A percentile compares a stretch with the other conserved stretches of the same genome.
These are phyloP conservation scores for Poeciliopsis prolifica DNA, from an alignment of 2,113 vertebrate genomes.

Conservation along the genomic window DNA sequence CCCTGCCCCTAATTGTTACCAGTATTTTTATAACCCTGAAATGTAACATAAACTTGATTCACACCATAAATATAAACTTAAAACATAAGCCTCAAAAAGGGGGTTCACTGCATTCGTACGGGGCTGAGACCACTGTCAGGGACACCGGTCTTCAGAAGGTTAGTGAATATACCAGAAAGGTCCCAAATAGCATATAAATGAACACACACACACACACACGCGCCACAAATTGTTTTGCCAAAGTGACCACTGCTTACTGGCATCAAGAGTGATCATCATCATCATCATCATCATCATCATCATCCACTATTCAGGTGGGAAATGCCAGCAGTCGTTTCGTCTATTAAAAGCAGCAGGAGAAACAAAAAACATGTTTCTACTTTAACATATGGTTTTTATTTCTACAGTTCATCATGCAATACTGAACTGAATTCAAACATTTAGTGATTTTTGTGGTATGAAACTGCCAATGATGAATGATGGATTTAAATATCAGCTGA, in stretches of 20 bases:
- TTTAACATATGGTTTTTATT: not conserved
- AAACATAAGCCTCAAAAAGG: no score
- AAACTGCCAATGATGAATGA: not conserved
- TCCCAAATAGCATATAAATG: no score
- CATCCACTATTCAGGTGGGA: not conserved
- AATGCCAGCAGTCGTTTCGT: not conserved
- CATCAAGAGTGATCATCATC: not conserved
- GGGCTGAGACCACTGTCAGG: no score
- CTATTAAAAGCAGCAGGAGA: not conserved
- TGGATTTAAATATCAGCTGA: conserved; percentile 19
- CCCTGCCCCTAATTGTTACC: no score
- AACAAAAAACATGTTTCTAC: not conserved
- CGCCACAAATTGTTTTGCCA: not conserved
- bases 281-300: not conserved
- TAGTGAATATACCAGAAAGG: no score
- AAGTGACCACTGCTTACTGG: not conserved
- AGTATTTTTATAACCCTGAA: no score
- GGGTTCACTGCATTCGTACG: no score
- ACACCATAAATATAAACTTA: no score
- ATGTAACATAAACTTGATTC: no score
- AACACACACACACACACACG: no score
- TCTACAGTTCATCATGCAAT: not conserved
- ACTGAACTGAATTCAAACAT: not conserved
- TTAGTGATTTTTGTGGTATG: not conserved
- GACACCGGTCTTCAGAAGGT: no score